A percentile compares a stretch with the other conserved stretches of the same genome.
Evolutionary conservation across 2,797 vertebrate species (phyloP).

Genomic region (Clarias platycephalus): DNA sequence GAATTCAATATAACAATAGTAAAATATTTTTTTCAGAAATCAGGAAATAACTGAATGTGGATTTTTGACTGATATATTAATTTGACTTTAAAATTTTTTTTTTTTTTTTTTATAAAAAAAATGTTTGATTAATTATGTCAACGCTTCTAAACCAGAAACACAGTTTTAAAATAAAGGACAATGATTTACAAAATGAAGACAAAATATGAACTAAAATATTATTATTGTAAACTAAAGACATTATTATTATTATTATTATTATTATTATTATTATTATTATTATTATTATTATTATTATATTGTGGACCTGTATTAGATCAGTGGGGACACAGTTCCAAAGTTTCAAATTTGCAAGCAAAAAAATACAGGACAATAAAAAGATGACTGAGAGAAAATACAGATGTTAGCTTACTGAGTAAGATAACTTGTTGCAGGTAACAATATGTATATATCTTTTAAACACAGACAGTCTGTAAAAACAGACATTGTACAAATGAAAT

Average conservation of each 20-base stretch:
- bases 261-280: neutral
- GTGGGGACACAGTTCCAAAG: neutral
- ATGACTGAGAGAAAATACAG: neutral
- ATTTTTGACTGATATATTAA: neutral
- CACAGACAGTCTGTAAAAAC: neutral
- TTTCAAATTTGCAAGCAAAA: neutral
- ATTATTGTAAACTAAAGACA: neutral
- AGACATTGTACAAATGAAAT: slow-evolving; percentile 18
- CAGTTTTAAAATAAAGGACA: neutral
- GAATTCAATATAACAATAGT: neutral
- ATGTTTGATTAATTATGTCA: neutral
- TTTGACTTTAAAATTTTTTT: neutral
- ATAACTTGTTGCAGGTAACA: neutral
- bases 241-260: neutral
- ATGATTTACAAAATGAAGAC: neutral
- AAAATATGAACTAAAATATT: too few relatives aligned
- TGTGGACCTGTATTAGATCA: neutral
- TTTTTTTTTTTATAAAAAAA: neutral
- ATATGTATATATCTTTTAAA: neutral
- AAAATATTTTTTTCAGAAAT: neutral
- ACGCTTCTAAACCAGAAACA: neutral
- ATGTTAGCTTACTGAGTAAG: neutral
- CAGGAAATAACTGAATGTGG: neutral
- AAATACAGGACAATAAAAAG: neutral
- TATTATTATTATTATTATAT: slow-evolving; percentile 9